Base-by-base conservation (phyloP, 35 echinoderm and acorn worm species). In the Apostichopus japonicus region DNA sequence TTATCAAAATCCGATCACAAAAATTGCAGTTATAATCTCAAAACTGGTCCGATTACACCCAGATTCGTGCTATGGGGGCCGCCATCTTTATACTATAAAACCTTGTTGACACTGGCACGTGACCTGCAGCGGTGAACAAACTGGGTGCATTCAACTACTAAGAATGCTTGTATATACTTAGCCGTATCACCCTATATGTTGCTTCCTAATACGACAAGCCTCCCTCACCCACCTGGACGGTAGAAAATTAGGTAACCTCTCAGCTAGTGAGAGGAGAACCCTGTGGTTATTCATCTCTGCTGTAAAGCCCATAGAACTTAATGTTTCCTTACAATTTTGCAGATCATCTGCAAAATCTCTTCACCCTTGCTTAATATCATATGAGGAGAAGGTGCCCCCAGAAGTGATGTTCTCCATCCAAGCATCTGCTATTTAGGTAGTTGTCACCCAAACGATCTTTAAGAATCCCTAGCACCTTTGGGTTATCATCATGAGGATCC, bases 361-460 rank as follows among this genome's bases (percentile, higher is more conserved):
- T 1, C 89, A 17, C 19, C 54, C 92, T 0, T 51, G 8, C 53
- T 54, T 53, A n/a, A n/a, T n/a, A 61, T 92, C 90, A 90, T 94
- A 27, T 3, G 87, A 21, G 5, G 73, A 52, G 14, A 92, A 57
- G 17, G 19, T 57, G 21, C 10, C 27, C 54, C 54, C 17, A 5
- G 1, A 7, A n/a, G 81, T 59, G 6, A 84, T 14, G 16, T 84
- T 84, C 21, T 87, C 44, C 11, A 95, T 67, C 94, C 94, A 95
- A 2, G 94, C 79, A 6, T 95, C 88, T 24, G 72, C 25, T 77
- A 95, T 88, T 88, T 14, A 92, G n/a, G 77, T 95, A 25, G 61
- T 79, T 63, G 79, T 59, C 79, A 13, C 90, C 90, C 79, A 94
- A 95, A 8, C 90, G 10, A 54, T 92, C 90, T 56, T 92, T 87